Base-by-base conservation (phyloP, 2,888 invertebrate genomes). In the Euphydryas editha region DNA sequence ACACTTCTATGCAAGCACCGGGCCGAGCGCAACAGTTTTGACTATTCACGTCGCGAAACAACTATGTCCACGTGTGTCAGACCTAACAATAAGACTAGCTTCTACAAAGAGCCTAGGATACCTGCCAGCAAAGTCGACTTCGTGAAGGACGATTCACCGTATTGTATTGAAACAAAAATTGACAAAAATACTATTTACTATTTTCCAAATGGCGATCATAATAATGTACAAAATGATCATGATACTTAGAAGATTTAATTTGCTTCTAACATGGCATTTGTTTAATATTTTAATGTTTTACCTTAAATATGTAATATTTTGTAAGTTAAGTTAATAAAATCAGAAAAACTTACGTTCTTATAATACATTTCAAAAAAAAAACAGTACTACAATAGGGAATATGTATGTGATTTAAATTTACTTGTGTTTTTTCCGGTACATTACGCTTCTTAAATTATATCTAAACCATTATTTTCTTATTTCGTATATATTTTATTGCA, bases 1-100 rank as follows among this genome's bases (percentile, higher is more conserved):
- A 95, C 96, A 0, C 88, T 97, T 69, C 95, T 95, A 67, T 95
- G 96, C 71, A 87, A 89, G 18, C 85, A 83, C 0, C 87, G 90
- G 24, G 92, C 77, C 11, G 71, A 85, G 11, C 92, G 91, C 61
- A 90, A 92, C 72, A 89, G 90, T 60, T 78, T 92, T 55, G 94
- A 94, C 61, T 90, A 93, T 75, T 92, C 94, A 7, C 88, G 94
- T 44, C 92, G 94, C 37, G 90, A 93, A 51, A 93, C 93, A 30
- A 82, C 90, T 0, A 76, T 86, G 20, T 82, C 79, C 0, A 80
- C 71, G 6, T 68, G 54, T 42, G 58, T 65, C 13, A 66, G 68
- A 7, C 62, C 64, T 3, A 30, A 30, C 30, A 30, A 30, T 30
- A 64, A 49, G 13, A 79, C 81, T n/a, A 81, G 78, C 70, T 80